Percentiles rank a stretch among this genome's conserved stretches.
These are phyloP conservation scores for Semaprochilodus insignis DNA, from an alignment of 2,797 vertebrate species.

Conservation along the genomic window DNA sequence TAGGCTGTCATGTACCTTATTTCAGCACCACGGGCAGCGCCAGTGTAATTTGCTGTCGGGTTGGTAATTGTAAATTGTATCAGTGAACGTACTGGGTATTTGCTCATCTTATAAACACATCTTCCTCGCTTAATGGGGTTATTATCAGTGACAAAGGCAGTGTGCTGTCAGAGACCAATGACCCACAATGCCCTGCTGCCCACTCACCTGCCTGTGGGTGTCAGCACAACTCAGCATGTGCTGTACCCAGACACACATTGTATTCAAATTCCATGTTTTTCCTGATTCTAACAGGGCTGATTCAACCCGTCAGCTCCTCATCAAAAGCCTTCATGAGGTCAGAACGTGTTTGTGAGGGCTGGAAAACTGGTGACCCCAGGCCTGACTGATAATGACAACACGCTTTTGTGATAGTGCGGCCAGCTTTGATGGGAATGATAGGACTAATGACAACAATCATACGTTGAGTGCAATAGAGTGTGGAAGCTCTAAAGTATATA, in stretches of 20 bases:
- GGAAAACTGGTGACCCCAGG: neutral
- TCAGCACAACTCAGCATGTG: slow-evolving; percentile 8
- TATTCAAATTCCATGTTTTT: neutral
- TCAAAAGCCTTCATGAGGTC: neutral
- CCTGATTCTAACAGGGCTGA: neutral
- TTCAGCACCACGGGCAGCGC: slow-evolving; percentile 24
- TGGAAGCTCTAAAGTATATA: no score
- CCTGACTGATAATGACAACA: neutral
- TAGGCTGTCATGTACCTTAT: neutral
- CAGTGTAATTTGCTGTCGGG: no score
- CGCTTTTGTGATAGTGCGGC: no score
- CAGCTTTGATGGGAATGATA: no score
- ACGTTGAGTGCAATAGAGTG: no score
- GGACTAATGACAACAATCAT: no score
- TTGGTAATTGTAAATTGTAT: neutral
- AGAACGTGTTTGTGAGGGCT: neutral
- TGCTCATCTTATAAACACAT: neutral
- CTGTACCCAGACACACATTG: neutral
- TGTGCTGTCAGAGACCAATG: neutral
- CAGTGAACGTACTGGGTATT: no score
- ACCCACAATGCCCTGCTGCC: neutral
- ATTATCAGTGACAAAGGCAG: neutral
- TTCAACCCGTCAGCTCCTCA: neutral
- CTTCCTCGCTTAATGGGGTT: neutral
- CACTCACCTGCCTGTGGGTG: neutral